phyloP scores from a whole-genome alignment of 2,797 vertebrate genomes.

The Coracias cyanogaster region DNA sequence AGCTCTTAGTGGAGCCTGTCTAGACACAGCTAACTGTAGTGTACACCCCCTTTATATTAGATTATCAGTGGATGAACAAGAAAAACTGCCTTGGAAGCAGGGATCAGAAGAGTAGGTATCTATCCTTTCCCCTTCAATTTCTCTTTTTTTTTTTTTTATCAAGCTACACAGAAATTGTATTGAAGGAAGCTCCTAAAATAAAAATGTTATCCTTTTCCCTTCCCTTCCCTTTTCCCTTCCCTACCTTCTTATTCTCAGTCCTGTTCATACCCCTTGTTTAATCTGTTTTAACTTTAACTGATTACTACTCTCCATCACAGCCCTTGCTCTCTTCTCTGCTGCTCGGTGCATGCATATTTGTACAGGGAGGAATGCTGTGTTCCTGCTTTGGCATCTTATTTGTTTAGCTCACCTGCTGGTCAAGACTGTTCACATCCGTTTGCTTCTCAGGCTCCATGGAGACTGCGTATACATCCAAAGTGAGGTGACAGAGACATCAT shows the following conservation, averaged over 20 bases:
- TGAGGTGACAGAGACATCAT: conserved; percentile 46
- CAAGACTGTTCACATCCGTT: conserved; percentile 38
- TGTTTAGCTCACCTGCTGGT: conserved; percentile 17
- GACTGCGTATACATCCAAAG: conserved; percentile 31
- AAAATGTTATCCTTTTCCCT: neutral
- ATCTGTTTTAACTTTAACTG: conserved; percentile 40
- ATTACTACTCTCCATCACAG: neutral
- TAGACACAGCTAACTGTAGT: neutral
- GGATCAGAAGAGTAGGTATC: neutral
- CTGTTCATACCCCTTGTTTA: neutral
- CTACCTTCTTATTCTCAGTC: neutral
- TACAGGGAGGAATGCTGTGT: conserved; percentile 34
- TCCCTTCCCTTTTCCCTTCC: neutral
- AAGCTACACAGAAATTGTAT: neutral
- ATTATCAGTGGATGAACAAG: neutral
- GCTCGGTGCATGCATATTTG: conserved; percentile 2
- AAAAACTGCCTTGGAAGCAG: neutral
- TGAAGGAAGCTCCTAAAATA: neutral
- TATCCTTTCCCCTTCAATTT: neutral
- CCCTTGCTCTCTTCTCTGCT: neutral
- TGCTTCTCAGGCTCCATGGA: conserved; percentile 56
- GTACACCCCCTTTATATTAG: neutral
- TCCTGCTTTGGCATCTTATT: conserved; percentile 21
- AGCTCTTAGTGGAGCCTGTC: neutral
- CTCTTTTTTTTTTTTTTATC: neutral